Conservation (phyloP, 1,140 invertebrate genomes). For the Hypsibius dujardini region DNA sequence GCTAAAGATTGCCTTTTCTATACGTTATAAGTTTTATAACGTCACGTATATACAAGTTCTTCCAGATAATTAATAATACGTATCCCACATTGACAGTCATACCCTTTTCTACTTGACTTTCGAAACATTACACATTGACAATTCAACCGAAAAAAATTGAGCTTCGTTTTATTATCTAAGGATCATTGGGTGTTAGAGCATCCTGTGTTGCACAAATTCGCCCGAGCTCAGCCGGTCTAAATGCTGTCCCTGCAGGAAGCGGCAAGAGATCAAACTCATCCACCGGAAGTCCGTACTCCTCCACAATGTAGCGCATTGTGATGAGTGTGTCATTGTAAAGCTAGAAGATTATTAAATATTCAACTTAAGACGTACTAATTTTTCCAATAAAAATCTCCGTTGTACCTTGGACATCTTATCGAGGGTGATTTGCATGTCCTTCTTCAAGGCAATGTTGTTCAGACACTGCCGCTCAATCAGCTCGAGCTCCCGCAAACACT, state of each 20-base stretch:
- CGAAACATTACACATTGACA: not conserved
- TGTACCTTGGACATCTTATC: constrained; percentile 13
- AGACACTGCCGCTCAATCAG: not conserved
- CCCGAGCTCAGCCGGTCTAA: not conserved
- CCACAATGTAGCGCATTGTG: not conserved
- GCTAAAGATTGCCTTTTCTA: too few relatives aligned
- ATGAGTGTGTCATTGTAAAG: not conserved
- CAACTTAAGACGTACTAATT: not conserved
- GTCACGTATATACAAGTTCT: too few relatives aligned
- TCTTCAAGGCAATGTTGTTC: not conserved
- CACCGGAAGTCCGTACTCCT: not conserved
- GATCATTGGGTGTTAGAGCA: too few relatives aligned
- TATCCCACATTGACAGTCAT: not conserved
- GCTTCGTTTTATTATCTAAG: not conserved
- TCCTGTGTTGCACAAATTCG: not conserved
- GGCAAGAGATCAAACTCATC: not conserved
- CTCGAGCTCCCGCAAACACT: not conserved
- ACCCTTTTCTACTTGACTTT: not conserved
- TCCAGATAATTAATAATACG: too few relatives aligned
- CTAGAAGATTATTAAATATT: not conserved
- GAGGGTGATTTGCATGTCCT: not conserved
- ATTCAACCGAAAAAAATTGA: not conserved
- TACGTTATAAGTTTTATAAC: too few relatives aligned
- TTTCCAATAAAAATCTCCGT: not conserved
- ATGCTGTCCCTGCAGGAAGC: not conserved